Evolutionary conservation across 2,797 vertebrate genomes (phyloP), one percentile per base, ranked within the genome.

Genomic region (Coracias cyanogaster): DNA sequence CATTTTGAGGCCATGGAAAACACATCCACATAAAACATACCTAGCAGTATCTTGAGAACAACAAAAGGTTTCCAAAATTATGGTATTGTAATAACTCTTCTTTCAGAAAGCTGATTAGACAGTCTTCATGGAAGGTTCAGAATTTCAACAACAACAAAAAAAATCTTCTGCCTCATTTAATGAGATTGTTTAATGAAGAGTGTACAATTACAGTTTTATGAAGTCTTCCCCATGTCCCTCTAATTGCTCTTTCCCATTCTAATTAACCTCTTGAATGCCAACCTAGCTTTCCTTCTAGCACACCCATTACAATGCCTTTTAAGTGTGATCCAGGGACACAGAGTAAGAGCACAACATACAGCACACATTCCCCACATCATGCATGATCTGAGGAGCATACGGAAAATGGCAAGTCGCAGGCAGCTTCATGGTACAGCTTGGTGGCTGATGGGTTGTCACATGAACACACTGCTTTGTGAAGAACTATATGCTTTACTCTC

Each of bases 251-350:
- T 97, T 96, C 90, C 73, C 85, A 69, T 93, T 97, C 77, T 93
- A 97, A 97, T 97, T 97, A 97, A 97, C 94, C 93, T 96, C 91
- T 96, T 89, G 94, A 93, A 96, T 96, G 94, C 95, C 97, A 96
- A 29, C 58, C 78, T 72, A 92, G 77, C 70, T 70, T 86, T 35
- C 58, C 51, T 77, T 82, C 61, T 89, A 78, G 85, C 62, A 74
- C 66, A 86, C 39, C 80, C 69, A 61, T 89, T 66, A 48, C 73
- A n/a, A 88, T 57, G 28, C 71, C 65, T 83, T 87, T 88, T 51
- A 80, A 91, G 92, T 33, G 74, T 64, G 87, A 89, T 86, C 14
- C 82, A 82, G 76, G 31, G 84, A 95, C 61, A 41, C 51, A 54
- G n/a, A 21, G 20, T 41, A 80, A 24, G 1, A 55, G 43, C 35